Evolutionary conservation across 2,888 invertebrate species (phyloP), one percentile per base, ranked within the genome.

Genomic region (Andricus quercusramuli): DNA sequence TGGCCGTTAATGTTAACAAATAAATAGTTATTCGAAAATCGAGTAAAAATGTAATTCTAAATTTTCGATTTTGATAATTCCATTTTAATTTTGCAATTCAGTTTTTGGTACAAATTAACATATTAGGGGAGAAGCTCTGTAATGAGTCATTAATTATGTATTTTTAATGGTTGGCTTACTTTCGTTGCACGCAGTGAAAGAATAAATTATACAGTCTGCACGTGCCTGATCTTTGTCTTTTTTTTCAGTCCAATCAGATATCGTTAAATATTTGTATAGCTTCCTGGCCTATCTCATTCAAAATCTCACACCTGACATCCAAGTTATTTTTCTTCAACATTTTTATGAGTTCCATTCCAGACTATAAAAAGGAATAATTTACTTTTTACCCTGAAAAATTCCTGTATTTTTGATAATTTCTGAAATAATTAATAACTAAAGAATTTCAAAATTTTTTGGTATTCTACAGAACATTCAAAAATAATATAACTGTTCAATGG

Each of bases 201-300:
- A 25, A 62, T 25, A 62, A 22, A 25, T 62, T 62, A 25, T 37
- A 8, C 4, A 62, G 13, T 13, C n/a, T 74, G 74, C 74, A 74
- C 74, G 56, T 74, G 74, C 51, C 74, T 56, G 74, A 56, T 74
- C 20, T 32, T 32, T 74, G 74, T 56, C 74, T 74, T 32, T 74
- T 74, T 29, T 37, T 20, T 17, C n/a, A 56, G 51, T 32, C 20
- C 56, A 51, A 74, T 74, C 56, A 74, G 74, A 74, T 74, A 70
- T 47, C 47, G 29, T 51, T 70, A 51, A 70, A 29, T 70, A 74
- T 56, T 29, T 74, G 32, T 56, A 37, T 37, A 74, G 32, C 74
- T 74, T 51, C 29, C 56, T 37, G n/a, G 20, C 51, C 32, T 56
- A 74, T 74, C 74, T 56, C 1, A 3, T 56, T 29, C 11, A 9